Evolutionary conservation across 2,888 invertebrate genomes (phyloP).

Genomic region (Chrysolina oricalcia): DNA sequence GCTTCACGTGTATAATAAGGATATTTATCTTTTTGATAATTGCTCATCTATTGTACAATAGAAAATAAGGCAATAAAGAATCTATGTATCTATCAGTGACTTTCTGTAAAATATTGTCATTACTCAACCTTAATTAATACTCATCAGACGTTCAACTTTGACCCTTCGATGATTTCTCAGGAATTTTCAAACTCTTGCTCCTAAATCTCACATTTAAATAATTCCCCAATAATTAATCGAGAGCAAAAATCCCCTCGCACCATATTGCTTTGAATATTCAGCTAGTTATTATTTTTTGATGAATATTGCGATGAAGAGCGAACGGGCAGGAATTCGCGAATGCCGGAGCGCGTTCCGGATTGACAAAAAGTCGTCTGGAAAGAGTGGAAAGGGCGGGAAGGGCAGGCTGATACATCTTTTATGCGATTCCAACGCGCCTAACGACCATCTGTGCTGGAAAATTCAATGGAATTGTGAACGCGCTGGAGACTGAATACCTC

Average conservation of each 20-base stretch:
- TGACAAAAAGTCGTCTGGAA: constrained; percentile 31
- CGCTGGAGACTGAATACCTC: constrained; percentile 39
- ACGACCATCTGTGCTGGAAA: constrained; percentile 43
- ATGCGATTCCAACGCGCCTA: constrained; percentile 32
- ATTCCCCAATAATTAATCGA: background rate
- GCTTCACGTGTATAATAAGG: no score
- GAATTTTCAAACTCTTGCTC: background rate
- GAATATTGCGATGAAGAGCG: background rate
- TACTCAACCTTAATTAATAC: no score
- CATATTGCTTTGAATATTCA: background rate
- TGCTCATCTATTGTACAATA: no score
- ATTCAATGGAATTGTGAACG: constrained; percentile 44
- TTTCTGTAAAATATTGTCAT: no score
- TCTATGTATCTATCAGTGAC: no score
- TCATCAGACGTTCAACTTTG: no score
- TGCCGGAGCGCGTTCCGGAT: background rate
- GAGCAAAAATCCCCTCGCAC: background rate
- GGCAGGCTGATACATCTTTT: constrained; percentile 34
- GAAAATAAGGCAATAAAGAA: no score
- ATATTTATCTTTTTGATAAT: no score
- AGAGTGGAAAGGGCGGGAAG: constrained; percentile 14
- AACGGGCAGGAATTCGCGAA: background rate
- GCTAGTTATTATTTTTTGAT: background rate
- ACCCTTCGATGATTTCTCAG: no score
- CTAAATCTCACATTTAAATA: background rate